Base-by-base conservation (phyloP, 2,888 invertebrate species). In the Incurvaria masculella region DNA sequence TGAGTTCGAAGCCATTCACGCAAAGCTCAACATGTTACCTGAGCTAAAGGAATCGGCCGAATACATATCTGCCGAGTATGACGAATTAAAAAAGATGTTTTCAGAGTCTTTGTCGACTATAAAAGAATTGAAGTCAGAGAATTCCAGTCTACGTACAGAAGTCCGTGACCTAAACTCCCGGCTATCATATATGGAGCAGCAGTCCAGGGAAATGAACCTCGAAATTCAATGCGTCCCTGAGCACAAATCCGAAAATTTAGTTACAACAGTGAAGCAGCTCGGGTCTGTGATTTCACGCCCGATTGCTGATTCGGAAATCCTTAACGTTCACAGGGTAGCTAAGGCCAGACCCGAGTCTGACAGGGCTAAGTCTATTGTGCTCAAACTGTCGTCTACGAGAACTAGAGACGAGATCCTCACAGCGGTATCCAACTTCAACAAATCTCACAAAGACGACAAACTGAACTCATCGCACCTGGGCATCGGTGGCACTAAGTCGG, bases 171-270 rank as follows among this genome's bases (percentile, higher is more conserved):
- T 44, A 2, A 47, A 42, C 16, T 20, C 16, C 1, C 53, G 53
- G 6, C 39, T 56, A 2, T 46, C 42, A 4, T 52, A 52, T 19
- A 39, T 55, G 18, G 57, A 57, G 26, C 54, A 55, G 41, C 42
- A 46, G 4, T 48, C 55, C 4, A 49, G 57, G n/a, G 38, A 52
- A 2, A 47, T 44, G 11, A 57, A 56, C 41, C 10, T 56, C 2
- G 54, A 57, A 44, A 47, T 57, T 8, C 55, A 56, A 6, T 56
- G 58, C 41, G 52, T 57, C 2, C 55, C 55, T 0, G 54, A 58
- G 44, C 49, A 56, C 39, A 53, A 48, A n/a, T 27, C 39, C 3
- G 58, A 58, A 43, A 56, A 56, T 26, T 20, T 55, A 4, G n/a
- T 52, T 4, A 47, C 20, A 2, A 49, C 48, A 2, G 49, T 57